Base-by-base conservation (phyloP, 2,888 invertebrate genomes). In the Melanargia galathea region DNA sequence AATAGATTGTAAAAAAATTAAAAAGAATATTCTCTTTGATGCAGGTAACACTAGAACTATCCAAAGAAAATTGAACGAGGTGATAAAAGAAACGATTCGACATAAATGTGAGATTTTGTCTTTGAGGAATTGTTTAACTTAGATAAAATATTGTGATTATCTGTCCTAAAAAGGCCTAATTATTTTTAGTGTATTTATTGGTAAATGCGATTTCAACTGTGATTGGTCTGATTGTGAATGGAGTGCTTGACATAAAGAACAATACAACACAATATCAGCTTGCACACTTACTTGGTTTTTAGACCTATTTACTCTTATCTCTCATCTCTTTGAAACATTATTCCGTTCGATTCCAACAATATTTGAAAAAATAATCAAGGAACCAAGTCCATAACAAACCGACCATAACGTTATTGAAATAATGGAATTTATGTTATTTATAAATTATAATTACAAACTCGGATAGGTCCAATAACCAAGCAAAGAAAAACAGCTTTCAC, bases 111-210 rank as follows among this genome's bases (percentile, higher is more conserved):
- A 76, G 73, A 70, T 71, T 73, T 72, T 68, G 72, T 72, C 77
- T 76, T 79, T 71, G 76, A 81, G 80, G 79, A 81, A 82, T 87
- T 82, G 84, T 81, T 80, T 84, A 82, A 86, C 80, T 86, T 85
- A 83, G 78, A 81, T 77, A 79, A 87, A 69, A 68, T 69, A 87
- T 81, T 89, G 89, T 90, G 90, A 88, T 89, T 86, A 86, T 87
- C 86, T 89, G 88, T 90, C 90, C 90, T 89, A 87, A 85, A 85
- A 90, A 84, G 90, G 90, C 90, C 90, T 91, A 91, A 91, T 88
- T 90, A 90, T 87, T 86, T 80, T 85, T 88, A 91, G 84, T 84
- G 78, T 88, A 86, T 86, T 86, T 87, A 86, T 83, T 84, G 76
- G 79, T 86, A 86, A 83, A 80, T 78, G 85, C 83, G 86, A 82